These are phyloP conservation scores for Sapajus apella DNA, from an alignment of 2,113 vertebrate species.

Conservation along the genomic window DNA sequence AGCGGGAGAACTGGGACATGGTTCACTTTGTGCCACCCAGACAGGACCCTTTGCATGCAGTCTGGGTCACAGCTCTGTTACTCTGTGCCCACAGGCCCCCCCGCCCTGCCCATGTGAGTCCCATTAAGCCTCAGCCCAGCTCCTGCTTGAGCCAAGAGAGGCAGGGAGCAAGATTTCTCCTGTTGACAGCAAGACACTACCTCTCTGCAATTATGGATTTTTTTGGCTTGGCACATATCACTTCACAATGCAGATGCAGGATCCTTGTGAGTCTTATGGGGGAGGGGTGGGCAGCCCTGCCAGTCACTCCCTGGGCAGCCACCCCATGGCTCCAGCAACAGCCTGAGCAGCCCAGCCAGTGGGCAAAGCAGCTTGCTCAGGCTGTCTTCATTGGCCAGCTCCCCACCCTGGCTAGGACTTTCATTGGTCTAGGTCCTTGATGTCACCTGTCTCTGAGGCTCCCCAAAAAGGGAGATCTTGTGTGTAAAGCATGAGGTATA, in stretches of 20 bases:
- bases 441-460: conserved; percentile 66
- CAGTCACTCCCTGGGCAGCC: neutral
- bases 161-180: neutral
- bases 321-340: conserved; percentile 13
- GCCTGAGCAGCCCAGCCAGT: neutral
- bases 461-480: neutral
- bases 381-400: neutral
- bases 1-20: neutral
- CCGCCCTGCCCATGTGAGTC: accelerated
- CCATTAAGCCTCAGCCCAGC: neutral
- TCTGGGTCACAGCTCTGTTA: neutral
- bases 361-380: neutral
- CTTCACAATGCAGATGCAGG: neutral
- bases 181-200: neutral
- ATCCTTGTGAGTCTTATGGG: neutral
- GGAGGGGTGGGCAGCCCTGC: neutral
- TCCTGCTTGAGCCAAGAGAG: neutral
- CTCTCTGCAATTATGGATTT: neutral
- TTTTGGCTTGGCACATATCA: neutral
- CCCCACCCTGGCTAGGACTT: neutral
- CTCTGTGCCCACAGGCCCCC: neutral
- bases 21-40: neutral
- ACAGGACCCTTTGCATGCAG: neutral
- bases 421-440: conserved; percentile 33
- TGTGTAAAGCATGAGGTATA: neutral